A percentile compares a stretch with the other conserved stretches of the same genome.
Conservation (phyloP, 1,140 invertebrate genomes). For the Drosophila insularis region DNA sequence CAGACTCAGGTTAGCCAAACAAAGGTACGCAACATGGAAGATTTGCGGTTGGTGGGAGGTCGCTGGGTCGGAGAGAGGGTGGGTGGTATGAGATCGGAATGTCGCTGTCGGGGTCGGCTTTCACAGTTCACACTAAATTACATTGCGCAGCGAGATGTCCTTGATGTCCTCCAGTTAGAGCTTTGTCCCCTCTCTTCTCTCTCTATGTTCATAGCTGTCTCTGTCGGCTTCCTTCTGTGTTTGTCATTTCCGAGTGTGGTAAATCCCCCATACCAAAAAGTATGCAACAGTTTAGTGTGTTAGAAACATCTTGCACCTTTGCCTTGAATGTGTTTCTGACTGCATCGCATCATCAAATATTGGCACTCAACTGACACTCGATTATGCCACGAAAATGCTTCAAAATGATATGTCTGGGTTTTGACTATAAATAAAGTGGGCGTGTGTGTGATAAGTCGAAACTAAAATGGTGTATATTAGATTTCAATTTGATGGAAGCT, state of each 20-base stretch:
- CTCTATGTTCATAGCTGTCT: conserved; percentile 9
- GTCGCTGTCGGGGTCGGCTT: conserved; percentile 42
- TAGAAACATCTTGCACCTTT: conserved; percentile 2
- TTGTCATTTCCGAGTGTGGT: conserved; percentile 67
- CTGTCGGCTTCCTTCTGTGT: conserved; percentile 20
- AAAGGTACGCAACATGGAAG: conserved; percentile 34
- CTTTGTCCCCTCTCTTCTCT: conserved; percentile 16
- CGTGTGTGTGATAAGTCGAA: background rate
- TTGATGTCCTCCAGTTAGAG: conserved; percentile 14
- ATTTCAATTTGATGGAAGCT: too few relatives aligned
- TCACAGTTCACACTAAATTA: conserved; percentile 36
- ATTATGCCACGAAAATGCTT: conserved; percentile 7
- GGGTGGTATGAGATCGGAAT: conserved; percentile 9
- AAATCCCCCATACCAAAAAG: conserved; percentile 19
- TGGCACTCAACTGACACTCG: conserved; percentile 13
- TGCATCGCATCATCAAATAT: conserved; percentile 15
- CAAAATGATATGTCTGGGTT: background rate
- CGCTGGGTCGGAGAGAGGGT: background rate
- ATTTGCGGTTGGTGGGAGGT: conserved; percentile 28
- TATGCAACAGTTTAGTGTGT: conserved; percentile 65
- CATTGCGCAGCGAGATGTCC: conserved; percentile 32
- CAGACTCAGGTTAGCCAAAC: conserved; percentile 70
- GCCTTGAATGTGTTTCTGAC: conserved; percentile 17
- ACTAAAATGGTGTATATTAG: too few relatives aligned
- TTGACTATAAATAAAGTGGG: conserved; percentile 1